Conservation (phyloP, 1,140 invertebrate genomes). For the Cydia splendana region DNA sequence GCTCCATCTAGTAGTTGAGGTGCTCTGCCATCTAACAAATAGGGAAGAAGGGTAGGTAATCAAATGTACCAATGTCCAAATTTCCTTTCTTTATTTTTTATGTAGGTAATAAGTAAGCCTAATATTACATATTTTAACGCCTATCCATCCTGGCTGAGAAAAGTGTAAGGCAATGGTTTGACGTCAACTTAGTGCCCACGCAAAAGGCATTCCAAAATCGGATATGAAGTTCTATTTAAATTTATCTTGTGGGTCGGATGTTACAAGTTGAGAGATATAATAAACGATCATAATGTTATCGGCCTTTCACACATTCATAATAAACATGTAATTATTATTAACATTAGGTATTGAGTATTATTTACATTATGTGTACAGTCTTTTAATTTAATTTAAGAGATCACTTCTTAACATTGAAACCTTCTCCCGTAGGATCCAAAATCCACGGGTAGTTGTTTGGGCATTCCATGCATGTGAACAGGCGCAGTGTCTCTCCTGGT, state of each 20-base stretch:
- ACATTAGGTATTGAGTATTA: constrained; percentile 77
- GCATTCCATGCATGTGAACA: constrained; percentile 97
- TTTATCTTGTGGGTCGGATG: neutral
- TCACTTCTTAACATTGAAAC: constrained; percentile 90
- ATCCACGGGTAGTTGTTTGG: constrained; percentile 98
- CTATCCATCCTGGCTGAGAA: constrained; percentile 7
- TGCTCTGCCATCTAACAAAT: too few relatives aligned
- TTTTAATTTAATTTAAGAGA: constrained; percentile 75
- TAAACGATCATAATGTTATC: constrained; percentile 40
- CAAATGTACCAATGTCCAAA: neutral
- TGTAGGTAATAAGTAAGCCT: constrained; percentile 35
- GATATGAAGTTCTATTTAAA: neutral
- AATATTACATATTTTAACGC: constrained; percentile 27
- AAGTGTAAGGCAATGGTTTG: constrained; percentile 9
- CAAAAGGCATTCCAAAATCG: neutral
- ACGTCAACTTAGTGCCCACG: constrained; percentile 4
- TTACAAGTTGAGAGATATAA: neutral
- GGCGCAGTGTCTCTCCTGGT: constrained; percentile 93
- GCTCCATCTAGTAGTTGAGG: too few relatives aligned
- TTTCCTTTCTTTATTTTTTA: constrained; percentile 35
- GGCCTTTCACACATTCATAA: constrained; percentile 52
- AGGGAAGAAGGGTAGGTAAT: neutral
- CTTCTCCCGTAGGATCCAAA: constrained; percentile 96
- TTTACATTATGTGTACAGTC: constrained; percentile 77
- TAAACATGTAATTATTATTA: constrained; percentile 68